These are phyloP conservation scores for Zoanthus sansibaricus DNA, from an alignment of 92 coral and sea anemone species.

Conservation along the genomic window DNA sequence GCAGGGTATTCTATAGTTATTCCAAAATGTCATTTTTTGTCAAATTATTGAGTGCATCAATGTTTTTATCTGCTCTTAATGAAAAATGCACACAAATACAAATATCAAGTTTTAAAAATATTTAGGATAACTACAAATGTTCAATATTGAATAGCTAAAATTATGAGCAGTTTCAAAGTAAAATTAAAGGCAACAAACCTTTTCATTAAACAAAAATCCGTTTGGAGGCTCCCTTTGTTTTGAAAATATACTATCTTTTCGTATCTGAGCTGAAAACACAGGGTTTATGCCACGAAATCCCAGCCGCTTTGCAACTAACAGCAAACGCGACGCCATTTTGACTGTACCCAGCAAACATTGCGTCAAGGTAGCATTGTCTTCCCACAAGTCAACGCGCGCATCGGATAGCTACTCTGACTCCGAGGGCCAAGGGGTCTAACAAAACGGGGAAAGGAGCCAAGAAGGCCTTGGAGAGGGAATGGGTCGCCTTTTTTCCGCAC, in stretches of 20 bases:
- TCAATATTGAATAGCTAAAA: neutral
- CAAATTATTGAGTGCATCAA: too few relatives aligned
- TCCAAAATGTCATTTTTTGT: too few relatives aligned
- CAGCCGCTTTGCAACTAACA: slow-evolving; percentile 33
- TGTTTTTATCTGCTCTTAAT: too few relatives aligned
- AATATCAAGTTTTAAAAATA: too few relatives aligned
- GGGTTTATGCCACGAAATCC: slow-evolving; percentile 15
- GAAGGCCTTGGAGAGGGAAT: too few relatives aligned
- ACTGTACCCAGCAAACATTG: slow-evolving; percentile 36
- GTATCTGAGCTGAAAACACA: slow-evolving; percentile 39
- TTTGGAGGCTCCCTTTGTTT: slow-evolving; percentile 97
- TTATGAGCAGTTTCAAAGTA: neutral
- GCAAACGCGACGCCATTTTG: slow-evolving; percentile 88
- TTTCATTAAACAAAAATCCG: slow-evolving; percentile 96
- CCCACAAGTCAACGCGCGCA: slow-evolving; percentile 11
- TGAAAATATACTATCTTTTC: slow-evolving; percentile 81
- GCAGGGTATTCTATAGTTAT: too few relatives aligned
- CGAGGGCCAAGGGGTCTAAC: too few relatives aligned
- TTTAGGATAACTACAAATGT: too few relatives aligned
- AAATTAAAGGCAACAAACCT: slow-evolving; percentile 56
- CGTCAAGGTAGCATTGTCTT: neutral
- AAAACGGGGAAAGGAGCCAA: too few relatives aligned
- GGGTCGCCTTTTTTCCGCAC: too few relatives aligned
- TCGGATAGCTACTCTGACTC: too few relatives aligned
- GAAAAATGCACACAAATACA: too few relatives aligned